These are phyloP conservation scores for Grammomys surdaster DNA, from an alignment of 2,113 vertebrate genomes.

Conservation along the genomic window DNA sequence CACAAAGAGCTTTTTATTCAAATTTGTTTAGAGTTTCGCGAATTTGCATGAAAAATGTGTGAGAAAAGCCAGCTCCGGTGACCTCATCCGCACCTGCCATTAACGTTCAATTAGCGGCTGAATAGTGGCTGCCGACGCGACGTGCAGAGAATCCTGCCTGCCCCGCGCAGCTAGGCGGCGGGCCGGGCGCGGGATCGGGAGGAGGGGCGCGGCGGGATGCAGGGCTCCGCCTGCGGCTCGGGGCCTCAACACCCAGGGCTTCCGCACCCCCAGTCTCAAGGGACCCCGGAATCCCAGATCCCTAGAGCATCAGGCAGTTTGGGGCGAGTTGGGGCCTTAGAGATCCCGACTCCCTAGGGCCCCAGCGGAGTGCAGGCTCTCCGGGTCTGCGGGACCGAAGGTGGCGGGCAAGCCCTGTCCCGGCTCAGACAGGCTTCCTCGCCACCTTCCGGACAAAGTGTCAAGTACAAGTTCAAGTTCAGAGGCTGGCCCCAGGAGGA, in stretches of 20 bases:
- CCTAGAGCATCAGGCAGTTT: not conserved
- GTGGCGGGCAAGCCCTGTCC: not conserved
- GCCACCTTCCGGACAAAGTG: conserved; percentile 84
- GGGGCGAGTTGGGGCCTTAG: not conserved
- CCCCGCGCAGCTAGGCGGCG: conserved; percentile 10
- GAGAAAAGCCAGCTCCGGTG: conserved; percentile 92
- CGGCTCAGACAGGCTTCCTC: conserved; percentile 58
- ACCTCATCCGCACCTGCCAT: conserved; percentile 93
- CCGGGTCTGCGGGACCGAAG: not conserved
- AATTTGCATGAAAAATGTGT: conserved; percentile 95
- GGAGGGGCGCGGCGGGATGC: conserved; percentile 78
- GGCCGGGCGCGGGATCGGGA: not conserved
- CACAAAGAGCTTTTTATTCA: conserved; percentile 93
- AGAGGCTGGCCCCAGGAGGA: conserved; percentile 81
- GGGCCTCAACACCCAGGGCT: not conserved
- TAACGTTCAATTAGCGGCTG: conserved; percentile 93
- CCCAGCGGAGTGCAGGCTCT: not conserved
- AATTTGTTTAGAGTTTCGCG: conserved; percentile 92
- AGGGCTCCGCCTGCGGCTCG: conserved; percentile 55
- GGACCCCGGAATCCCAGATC: not conserved
- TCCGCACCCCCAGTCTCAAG: not conserved
- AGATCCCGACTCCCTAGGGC: not conserved
- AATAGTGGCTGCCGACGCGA: conserved; percentile 89
- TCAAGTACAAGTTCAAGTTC: conserved; percentile 90
- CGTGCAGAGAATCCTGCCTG: conserved; percentile 90